Conservation (phyloP, 2,113 vertebrate species). For the Collichthys lucidus region DNA sequence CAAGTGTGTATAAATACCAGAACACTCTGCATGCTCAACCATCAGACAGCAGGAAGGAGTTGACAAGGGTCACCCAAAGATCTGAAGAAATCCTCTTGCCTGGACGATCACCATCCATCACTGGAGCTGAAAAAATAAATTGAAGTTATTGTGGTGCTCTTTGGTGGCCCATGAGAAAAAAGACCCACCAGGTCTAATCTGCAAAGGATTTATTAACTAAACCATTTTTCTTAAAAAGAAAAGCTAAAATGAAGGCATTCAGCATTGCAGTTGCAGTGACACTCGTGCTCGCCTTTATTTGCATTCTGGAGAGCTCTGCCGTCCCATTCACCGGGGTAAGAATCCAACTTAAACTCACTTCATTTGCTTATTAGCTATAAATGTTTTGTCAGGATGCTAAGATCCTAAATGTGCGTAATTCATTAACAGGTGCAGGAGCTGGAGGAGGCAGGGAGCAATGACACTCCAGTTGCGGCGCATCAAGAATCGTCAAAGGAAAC, state of each 20-base stretch:
- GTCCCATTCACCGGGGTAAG: constrained; percentile 79
- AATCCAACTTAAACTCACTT: constrained; percentile 42
- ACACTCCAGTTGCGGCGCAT: constrained; percentile 71
- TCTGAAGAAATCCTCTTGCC: constrained; percentile 47
- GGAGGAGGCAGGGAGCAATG: constrained; percentile 66
- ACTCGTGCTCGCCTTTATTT: constrained; percentile 80
- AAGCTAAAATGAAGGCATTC: constrained; percentile 80
- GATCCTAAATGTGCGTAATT: constrained; percentile 64
- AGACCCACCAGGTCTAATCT: constrained; percentile 54
- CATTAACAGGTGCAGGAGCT: constrained; percentile 70
- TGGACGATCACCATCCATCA: constrained; percentile 53
- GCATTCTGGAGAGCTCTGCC: constrained; percentile 70
- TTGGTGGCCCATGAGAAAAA: constrained; percentile 64
- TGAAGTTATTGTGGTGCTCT: constrained; percentile 52
- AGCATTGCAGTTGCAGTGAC: constrained; percentile 79
- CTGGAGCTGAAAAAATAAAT: constrained; percentile 49
- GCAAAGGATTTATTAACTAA: constrained; percentile 51
- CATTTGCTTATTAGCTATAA: constrained; percentile 50
- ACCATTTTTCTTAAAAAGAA: constrained; percentile 11
- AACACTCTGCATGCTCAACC: constrained; percentile 6
- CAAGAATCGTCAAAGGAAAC: constrained; percentile 64
- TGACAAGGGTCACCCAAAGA: constrained; percentile 40
- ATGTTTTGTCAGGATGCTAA: constrained; percentile 61
- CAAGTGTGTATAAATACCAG: constrained; percentile 74
- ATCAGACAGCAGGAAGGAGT: constrained; percentile 39